Conservation (phyloP, 2,797 vertebrate genomes). For the Distichodus sexfasciatus region DNA sequence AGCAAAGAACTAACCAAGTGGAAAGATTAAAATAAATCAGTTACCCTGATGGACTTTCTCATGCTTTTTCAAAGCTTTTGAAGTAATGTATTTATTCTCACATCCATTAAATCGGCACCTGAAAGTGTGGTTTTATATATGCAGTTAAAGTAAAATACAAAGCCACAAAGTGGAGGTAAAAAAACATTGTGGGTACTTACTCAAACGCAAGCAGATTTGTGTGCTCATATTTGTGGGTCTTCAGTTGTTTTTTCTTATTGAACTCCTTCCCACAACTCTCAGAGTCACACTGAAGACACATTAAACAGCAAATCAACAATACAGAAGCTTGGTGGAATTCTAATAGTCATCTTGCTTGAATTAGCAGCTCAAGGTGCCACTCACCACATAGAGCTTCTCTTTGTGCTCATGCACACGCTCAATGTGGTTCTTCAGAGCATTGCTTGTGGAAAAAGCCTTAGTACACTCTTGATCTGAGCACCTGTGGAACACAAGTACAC, state of each 20-base stretch:
- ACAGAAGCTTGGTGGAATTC: too few relatives aligned
- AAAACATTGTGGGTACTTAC: constrained; percentile 68
- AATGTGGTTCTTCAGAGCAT: constrained; percentile 84
- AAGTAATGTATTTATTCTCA: constrained; percentile 69
- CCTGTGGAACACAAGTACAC: constrained; percentile 58
- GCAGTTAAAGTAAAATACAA: not conserved
- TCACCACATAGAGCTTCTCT: constrained; percentile 75
- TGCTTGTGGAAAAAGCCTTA: constrained; percentile 76
- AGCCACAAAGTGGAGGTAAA: not conserved
- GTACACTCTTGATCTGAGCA: constrained; percentile 78
- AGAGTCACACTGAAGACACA: constrained; percentile 74
- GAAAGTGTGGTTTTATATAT: not conserved
- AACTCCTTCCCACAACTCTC: constrained; percentile 81
- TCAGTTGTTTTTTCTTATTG: constrained; percentile 85
- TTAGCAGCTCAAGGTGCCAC: too few relatives aligned
- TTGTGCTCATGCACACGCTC: constrained; percentile 77
- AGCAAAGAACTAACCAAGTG: too few relatives aligned
- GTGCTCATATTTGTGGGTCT: constrained; percentile 80
- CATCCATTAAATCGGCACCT: constrained; percentile 84
- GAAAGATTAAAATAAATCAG: too few relatives aligned
- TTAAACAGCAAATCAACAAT: rapidly evolving
- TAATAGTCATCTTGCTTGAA: not conserved
- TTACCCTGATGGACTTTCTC: constrained; percentile 83
- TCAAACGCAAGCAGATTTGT: constrained; percentile 73
- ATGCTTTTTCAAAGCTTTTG: constrained; percentile 77